Evolutionary conservation across 2,888 invertebrate genomes (phyloP).

Genomic region (Helleia helle): DNA sequence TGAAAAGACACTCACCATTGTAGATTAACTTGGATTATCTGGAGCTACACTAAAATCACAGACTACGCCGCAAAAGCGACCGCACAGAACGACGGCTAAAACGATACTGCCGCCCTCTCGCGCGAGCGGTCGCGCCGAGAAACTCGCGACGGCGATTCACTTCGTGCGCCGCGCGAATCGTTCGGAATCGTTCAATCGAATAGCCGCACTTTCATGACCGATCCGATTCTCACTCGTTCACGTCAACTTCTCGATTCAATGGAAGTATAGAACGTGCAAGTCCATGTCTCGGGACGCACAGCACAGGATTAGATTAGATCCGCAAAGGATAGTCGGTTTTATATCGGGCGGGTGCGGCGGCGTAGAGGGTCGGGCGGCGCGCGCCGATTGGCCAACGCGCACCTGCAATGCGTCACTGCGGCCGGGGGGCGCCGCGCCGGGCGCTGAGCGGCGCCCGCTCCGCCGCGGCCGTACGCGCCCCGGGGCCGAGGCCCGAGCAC

Average conservation of each 20-base stretch:
- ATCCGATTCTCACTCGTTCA: constrained; percentile 42
- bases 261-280: constrained; percentile 52
- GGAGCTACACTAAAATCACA: constrained; percentile 76
- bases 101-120: constrained; percentile 75
- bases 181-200: constrained; percentile 63
- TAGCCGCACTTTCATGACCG: constrained; percentile 61
- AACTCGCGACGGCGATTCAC: constrained; percentile 63
- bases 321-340: constrained; percentile 77
- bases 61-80: constrained; percentile 73
- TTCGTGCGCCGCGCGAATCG: constrained; percentile 60
- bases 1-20: constrained; percentile 73
- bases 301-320: constrained; percentile 75
- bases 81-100: constrained; percentile 70
- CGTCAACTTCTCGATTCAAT: constrained; percentile 30
- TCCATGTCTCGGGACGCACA: constrained; percentile 70
- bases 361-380: constrained; percentile 81
- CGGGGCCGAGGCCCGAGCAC: constrained; percentile 28
- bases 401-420: constrained; percentile 90
- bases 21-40: constrained; percentile 75
- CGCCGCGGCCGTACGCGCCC: constrained; percentile 31
- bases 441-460: constrained; percentile 30
- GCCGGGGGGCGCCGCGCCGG: constrained; percentile 37
- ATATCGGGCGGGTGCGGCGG: constrained; percentile 82
- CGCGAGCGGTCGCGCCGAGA: constrained; percentile 65
- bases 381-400: constrained; percentile 85